These are phyloP conservation scores for Prionace glauca DNA, from an alignment of 2,797 vertebrate species.

Conservation along the genomic window DNA sequence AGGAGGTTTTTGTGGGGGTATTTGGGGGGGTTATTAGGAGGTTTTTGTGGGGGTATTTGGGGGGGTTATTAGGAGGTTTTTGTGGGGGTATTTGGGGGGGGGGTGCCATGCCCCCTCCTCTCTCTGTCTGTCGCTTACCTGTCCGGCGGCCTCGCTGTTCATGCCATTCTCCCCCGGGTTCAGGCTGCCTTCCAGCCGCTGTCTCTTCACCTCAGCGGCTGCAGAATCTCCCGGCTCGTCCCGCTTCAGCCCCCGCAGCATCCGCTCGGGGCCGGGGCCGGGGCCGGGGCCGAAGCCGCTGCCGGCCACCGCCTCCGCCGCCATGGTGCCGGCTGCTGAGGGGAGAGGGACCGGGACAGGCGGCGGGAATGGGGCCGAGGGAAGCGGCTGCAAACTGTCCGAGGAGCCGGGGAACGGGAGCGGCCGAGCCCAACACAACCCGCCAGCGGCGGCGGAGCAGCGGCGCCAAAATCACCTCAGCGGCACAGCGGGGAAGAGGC, in stretches of 20 bases:
- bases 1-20: too few species aligned
- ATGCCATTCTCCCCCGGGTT: background rate
- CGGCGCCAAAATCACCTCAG: background rate
- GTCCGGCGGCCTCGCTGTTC: background rate
- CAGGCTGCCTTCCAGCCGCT: background rate
- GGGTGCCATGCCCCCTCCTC: background rate
- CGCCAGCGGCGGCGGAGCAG: background rate
- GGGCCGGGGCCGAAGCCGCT: background rate
- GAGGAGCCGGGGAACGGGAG: too few species aligned
- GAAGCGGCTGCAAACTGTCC: too few species aligned
- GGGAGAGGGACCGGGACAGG: background rate
- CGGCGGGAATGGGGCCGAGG: background rate
- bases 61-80: too few species aligned
- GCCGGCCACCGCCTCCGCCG: conserved; percentile 24
- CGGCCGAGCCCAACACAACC: too few species aligned
- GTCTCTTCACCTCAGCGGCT: background rate
- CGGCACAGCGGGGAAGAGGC: too few species aligned
- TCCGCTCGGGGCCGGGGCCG: background rate
- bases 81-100: background rate
- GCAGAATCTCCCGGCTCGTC: background rate
- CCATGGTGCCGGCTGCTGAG: background rate
- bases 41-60: too few species aligned
- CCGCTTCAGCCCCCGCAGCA: background rate
- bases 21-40: too few species aligned
- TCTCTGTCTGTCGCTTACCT: background rate